phyloP scores from a whole-genome alignment of 1,140 invertebrate genomes.

The Nephotettix cincticeps region DNA sequence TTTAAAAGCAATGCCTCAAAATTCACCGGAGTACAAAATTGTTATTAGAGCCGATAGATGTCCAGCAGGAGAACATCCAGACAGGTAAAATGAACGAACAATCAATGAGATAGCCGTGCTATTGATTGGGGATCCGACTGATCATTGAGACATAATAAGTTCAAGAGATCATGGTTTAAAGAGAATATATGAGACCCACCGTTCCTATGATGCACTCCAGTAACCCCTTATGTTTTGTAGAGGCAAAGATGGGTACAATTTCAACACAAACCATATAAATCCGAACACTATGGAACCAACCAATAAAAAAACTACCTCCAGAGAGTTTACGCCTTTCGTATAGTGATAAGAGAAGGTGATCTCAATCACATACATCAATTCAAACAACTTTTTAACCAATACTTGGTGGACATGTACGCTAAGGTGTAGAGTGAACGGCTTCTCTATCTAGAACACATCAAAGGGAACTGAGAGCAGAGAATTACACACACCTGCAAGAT shows the following conservation, averaged over 20 bases:
- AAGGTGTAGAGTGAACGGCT: slow-evolving; percentile 50
- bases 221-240: slow-evolving; percentile 46
- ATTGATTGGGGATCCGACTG: slow-evolving; percentile 39
- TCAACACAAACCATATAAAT: slow-evolving; percentile 24
- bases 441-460: slow-evolving; percentile 44
- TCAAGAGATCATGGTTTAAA: slow-evolving; percentile 32
- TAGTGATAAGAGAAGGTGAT: slow-evolving; percentile 31
- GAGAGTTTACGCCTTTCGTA: slow-evolving; percentile 40
- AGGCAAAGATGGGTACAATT: slow-evolving; percentile 38
- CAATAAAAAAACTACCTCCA: slow-evolving; percentile 40
- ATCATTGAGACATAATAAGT: slow-evolving; percentile 40
- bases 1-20: slow-evolving; percentile 35
- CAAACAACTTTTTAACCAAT: slow-evolving; percentile 45
- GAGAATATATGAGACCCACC: slow-evolving; percentile 39
- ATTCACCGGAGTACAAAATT: slow-evolving; percentile 25
- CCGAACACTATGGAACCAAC: slow-evolving; percentile 11
- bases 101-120: slow-evolving; percentile 39
- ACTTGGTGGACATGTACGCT: slow-evolving; percentile 48
- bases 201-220: slow-evolving; percentile 45
- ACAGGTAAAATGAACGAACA: slow-evolving; percentile 41
- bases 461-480: slow-evolving; percentile 37
- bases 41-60: slow-evolving; percentile 41
- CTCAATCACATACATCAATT: slow-evolving; percentile 36
- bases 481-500: slow-evolving; percentile 43
- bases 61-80: slow-evolving; percentile 40